Evolutionary conservation across 2,797 vertebrate species (phyloP), one percentile per base, ranked within the genome.

Genomic region (Acanthis flammea): DNA sequence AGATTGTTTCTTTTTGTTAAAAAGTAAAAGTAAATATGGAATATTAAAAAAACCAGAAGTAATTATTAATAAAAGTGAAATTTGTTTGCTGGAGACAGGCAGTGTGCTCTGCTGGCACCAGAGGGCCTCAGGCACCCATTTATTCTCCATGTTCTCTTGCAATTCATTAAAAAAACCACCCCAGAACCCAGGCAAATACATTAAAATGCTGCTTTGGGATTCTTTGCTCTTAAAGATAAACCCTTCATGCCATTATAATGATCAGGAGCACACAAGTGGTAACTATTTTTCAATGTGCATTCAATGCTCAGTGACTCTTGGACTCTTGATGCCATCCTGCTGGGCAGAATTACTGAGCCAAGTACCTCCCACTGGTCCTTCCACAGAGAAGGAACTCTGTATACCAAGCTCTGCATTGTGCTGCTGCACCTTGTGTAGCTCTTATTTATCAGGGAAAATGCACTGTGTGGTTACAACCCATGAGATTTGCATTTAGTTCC

Each of bases 91-190:
- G 2, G 14, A 74, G 33, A 41, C 3, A 9, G 42, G 90, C 31
- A 60, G 73, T 78, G 45, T 19, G 75, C 68, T 53, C 41, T n/a
- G 35, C 9, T 10, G 35, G 83, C 97, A 71, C 96, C 81, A 98
- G 98, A 55, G 95, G 97, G 62, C 97, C 88, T 91, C 96, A 97
- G 95, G 7, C 80, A 80, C 75, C 72, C 57, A 87, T n/a, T 74
- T 79, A 82, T 66, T 61, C 31, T 28, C 17, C 6, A 5, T 0
- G 0, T 18, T 70, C 45, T 27, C 27, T 31, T 6, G 9, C 10
- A 44, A 65, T 31, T 39, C 12, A 6, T 22, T 41, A 5, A 2
- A 30, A 35, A 35, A 82, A 37, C 15, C 10, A n/a, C 9, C 3
- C 9, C 0, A 77, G 14, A 45, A 14, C 2, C 1, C 0, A 0